phyloP scores from a whole-genome alignment of 2,888 invertebrate genomes.

The Tromatobia lineatoria region DNA sequence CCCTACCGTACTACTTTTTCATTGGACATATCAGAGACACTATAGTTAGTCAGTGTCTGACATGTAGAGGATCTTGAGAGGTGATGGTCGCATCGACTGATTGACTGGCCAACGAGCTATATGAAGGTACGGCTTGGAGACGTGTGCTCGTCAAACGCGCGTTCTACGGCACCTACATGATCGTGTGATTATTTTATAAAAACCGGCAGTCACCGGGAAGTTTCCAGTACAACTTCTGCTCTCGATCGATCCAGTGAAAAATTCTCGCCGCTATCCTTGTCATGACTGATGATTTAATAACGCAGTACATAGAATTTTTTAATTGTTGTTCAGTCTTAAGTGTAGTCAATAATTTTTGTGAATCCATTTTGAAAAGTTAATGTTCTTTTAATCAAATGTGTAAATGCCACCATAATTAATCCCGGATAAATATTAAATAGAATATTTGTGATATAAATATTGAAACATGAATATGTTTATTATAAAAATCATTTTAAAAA shows the following conservation, averaged over 20 bases:
- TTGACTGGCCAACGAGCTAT: conserved; percentile 4
- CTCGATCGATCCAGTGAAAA: conserved; percentile 24
- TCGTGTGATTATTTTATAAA: conserved; percentile 39
- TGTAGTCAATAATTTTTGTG: background rate
- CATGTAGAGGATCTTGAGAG: background rate
- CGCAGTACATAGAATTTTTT: background rate
- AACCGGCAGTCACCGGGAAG: conserved; percentile 47
- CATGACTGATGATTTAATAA: background rate
- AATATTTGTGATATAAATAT: too few species aligned
- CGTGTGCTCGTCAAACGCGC: conserved; percentile 21
- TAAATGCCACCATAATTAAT: too few species aligned
- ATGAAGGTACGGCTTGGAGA: background rate
- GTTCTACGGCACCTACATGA: background rate
- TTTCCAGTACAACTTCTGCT: conserved; percentile 39
- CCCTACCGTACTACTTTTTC: conserved; percentile 12
- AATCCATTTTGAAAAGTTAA: too few species aligned
- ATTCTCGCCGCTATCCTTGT: background rate
- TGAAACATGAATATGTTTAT: too few species aligned
- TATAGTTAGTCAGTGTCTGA: background rate
- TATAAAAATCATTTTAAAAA: too few species aligned
- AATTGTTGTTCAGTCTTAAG: background rate
- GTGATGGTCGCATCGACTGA: conserved; percentile 8
- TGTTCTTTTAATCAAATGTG: too few species aligned
- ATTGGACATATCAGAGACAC: background rate
- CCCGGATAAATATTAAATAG: too few species aligned